Conservation (phyloP, 2,797 vertebrate species). For the Leptatherina wallacei region DNA sequence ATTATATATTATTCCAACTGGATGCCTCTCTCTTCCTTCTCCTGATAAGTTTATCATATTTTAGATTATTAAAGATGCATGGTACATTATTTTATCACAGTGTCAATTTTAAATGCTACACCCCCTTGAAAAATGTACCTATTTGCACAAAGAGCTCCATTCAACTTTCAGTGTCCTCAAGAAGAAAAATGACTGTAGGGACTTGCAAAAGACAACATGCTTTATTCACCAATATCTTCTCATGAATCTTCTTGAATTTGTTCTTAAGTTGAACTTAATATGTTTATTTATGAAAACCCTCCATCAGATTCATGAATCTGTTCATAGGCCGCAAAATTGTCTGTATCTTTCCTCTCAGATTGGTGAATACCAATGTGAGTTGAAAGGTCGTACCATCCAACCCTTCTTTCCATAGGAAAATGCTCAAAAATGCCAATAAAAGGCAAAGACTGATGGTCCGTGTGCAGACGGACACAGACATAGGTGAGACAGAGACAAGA, state of each 20-base stretch:
- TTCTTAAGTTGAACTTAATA: too few species aligned
- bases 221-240: too few species aligned
- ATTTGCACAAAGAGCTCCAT: conserved; percentile 25
- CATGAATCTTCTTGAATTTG: too few species aligned
- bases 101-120: not conserved
- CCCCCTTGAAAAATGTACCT: conserved; percentile 14
- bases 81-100: conserved; percentile 14
- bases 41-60: not conserved
- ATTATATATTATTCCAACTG: not conserved
- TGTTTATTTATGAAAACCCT: too few species aligned
- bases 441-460: too few species aligned
- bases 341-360: not conserved
- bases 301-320: not conserved
- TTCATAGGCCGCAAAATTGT: not conserved
- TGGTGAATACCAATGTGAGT: not conserved
- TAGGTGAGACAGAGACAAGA: too few species aligned
- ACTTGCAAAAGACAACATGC: not conserved
- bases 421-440: too few species aligned
- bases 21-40: not conserved
- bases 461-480: too few species aligned
- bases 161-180: not conserved
- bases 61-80: not conserved
- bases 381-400: too few species aligned
- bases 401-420: too few species aligned
- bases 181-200: not conserved